Base-by-base conservation (phyloP, 2,888 invertebrate species). In the Drosophila nr. fundita region DNA sequence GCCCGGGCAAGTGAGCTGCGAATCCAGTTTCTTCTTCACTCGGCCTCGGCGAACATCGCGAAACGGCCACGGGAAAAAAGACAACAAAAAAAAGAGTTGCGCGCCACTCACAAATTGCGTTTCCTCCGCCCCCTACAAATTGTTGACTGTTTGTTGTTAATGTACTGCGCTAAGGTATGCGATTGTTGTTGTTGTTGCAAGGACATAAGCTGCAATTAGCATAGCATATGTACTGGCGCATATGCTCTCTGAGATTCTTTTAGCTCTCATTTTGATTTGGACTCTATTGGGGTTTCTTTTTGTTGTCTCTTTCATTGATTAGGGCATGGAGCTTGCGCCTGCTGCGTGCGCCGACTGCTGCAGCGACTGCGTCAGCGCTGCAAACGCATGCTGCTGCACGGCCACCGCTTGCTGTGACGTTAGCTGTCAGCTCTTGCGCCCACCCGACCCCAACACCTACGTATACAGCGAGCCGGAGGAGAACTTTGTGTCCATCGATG, bases 401-500 rank as follows among this genome's bases (percentile, higher is more conserved):
- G 70, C 57, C 42, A 64, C 74, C 36, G 63, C 58, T 54, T 89
- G 85, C 60, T 85, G 90, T 38, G 88, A 87, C 32, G 66, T 48
- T 24, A 77, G 53, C 15, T 89, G 87, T 29, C 69, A 73, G 42
- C 50, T 81, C 49, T 10, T 81, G 55, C 18, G 68, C 38, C 66
- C 80, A 7, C 55, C 73, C 11, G 82, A 90, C 57, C 52, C 69
- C n/a, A 58, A 60, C 7, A 73, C 73, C 58, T 91, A 90, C 48
- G 89, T 87, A 49, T 92, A 92, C 54, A 88, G 91, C 3, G 92
- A 92, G 61, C 90, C 92, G 1, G 91, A 91, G 34, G 93, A 93
- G 77, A 92, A 92, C 73, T 93, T 92, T 68, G 91, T 93, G 2
- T 93, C 92, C 8, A 92, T 93, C 21, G 92, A 93, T 68, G 92